Evolutionary conservation across 2,113 vertebrate genomes (phyloP), one percentile per base, ranked within the genome.

Genomic region (Hepsetus odoe): DNA sequence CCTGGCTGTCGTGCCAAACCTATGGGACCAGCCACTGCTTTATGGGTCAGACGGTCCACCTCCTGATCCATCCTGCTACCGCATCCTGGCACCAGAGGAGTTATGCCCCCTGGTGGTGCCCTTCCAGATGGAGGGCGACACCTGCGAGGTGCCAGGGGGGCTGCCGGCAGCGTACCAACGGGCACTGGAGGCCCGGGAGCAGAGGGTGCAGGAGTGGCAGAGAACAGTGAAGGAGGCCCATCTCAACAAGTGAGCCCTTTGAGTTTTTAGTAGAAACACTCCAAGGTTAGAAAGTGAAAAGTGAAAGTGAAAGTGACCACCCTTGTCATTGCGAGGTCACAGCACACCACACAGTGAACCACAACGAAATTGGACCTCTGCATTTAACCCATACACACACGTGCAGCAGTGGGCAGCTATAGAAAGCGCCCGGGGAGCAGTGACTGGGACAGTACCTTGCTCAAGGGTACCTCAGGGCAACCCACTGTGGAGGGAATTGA

Each of bases 101-200:
- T 96, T 99, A 75, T 93, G 94, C 82, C 80, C 91, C 5, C 91
- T 98, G 40, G 94, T 95, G 14, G 91, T 96, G 81, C 98, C 98
- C 42, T 99, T 98, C 85, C 88, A 95, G 89, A 98, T 97, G 94
- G 95, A 97, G 85, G 98, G 97, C 8, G 96, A 98, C 88, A 98
- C 96, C 0, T 94, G 91, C 0, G 98, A 99, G 86, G 94, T 95
- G 0, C 97, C 98, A 0, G 96, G 97, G 4, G 96, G 94, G 14
- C 87, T 99, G 33, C 96, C 97, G 0, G 77, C 82, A 0, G 80
- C 22, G 0, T 99, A 98, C 77, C 95, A 93, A 89, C 92, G 92
- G 66, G 95, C 84, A 0, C 72, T 96, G 71, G 90, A 85, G 0
- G 91, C 91, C 49, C 91, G 97, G 69, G 90, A 97, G 77, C 91